phyloP scores from a whole-genome alignment of 1,140 invertebrate species.

The Drosophila ambigua region DNA sequence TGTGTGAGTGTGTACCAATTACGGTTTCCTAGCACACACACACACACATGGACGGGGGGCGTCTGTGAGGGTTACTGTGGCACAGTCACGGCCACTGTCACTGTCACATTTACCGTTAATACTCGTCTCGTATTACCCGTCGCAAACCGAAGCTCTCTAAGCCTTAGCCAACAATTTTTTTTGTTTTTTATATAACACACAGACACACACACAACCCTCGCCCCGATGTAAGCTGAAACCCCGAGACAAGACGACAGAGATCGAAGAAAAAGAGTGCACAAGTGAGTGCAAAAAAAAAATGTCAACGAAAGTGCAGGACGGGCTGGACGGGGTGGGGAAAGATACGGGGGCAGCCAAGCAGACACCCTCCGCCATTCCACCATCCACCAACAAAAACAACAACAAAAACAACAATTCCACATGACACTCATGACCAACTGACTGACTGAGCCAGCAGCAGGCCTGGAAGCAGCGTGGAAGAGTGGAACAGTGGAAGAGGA shows the following conservation, averaged over 20 bases:
- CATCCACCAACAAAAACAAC: conserved; percentile 13
- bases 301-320: conserved; percentile 48
- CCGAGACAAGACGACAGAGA: conserved; percentile 6
- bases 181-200: conserved; percentile 17
- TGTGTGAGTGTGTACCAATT: conserved; percentile 32
- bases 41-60: not conserved
- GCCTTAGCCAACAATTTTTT: conserved; percentile 19
- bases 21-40: not conserved
- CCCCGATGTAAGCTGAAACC: conserved; percentile 28
- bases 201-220: conserved; percentile 22
- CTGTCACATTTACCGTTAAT: conserved; percentile 46
- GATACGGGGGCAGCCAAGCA: not conserved
- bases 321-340: conserved; percentile 8
- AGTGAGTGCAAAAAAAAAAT: conserved; percentile 37
- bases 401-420: conserved; percentile 43
- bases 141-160: conserved; percentile 5
- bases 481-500: conserved; percentile 1
- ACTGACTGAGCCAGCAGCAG: conserved; percentile 64
- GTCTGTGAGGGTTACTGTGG: not conserved
- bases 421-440: conserved; percentile 83
- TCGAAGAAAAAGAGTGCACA: conserved; percentile 28
- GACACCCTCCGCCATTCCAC: not conserved
- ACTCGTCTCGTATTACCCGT: conserved; percentile 34
- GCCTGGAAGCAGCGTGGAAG: conserved; percentile 22
- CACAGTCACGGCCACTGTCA: conserved; percentile 34